phyloP scores from a whole-genome alignment of 2,888 invertebrate genomes.

The Pecten maximus region DNA sequence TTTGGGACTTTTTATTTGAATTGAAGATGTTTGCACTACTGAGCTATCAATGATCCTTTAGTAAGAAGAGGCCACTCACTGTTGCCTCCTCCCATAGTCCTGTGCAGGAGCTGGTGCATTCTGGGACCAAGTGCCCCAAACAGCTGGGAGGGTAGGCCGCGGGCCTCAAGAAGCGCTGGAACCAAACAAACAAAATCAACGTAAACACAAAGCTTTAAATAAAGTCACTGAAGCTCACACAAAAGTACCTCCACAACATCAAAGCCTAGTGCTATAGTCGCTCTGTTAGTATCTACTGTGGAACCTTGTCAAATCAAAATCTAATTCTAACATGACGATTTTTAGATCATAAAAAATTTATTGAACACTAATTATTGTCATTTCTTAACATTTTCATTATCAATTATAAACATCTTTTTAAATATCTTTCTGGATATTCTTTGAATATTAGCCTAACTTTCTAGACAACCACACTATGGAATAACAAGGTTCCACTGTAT shows the following conservation, averaged over 20 bases:
- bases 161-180: constrained; percentile 92
- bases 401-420: too few species aligned
- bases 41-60: neutral
- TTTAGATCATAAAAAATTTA: too few species aligned
- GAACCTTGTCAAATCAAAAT: neutral
- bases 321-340: too few species aligned
- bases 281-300: neutral
- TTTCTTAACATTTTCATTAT: too few species aligned
- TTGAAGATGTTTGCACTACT: neutral
- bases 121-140: constrained; percentile 97
- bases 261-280: neutral
- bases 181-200: constrained; percentile 45
- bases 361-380: too few species aligned
- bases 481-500: constrained; percentile 15
- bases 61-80: constrained; percentile 76
- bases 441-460: neutral
- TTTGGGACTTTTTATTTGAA: neutral
- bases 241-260: constrained; percentile 28
- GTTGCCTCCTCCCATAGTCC: constrained; percentile 94
- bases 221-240: neutral
- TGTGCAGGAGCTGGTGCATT: constrained; percentile 97
- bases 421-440: too few species aligned
- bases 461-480: neutral
- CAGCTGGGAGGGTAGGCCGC: constrained; percentile 97
- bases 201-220: constrained; percentile 18